These are phyloP conservation scores for Tenualosa thibaudeaui DNA, from an alignment of 2,797 vertebrate genomes.

Conservation along the genomic window DNA sequence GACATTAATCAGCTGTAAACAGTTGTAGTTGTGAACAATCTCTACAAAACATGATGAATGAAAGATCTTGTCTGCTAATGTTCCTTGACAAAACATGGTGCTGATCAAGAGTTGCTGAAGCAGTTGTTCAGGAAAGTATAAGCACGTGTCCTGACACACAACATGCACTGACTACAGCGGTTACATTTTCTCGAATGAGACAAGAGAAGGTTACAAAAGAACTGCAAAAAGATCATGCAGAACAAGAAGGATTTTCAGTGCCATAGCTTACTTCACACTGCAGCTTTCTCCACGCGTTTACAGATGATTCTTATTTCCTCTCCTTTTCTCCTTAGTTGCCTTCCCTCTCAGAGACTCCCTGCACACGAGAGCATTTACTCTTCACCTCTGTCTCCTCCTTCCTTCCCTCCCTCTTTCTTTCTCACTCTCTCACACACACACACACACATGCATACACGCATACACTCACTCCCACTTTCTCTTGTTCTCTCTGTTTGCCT, in stretches of 20 bases:
- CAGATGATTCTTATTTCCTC: constrained; percentile 30
- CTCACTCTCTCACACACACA: constrained; percentile 22
- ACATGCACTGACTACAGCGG: constrained; percentile 22
- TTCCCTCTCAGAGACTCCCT: constrained; percentile 23
- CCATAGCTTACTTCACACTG: constrained; percentile 51
- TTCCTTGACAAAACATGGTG: background rate
- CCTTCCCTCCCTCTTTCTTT: constrained; percentile 26
- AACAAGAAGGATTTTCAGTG: constrained; percentile 35
- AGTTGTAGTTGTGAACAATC: background rate
- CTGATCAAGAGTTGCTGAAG: background rate
- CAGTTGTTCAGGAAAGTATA: background rate
- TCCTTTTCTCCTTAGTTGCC: constrained; percentile 21
- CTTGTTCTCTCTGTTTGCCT: constrained; percentile 31
- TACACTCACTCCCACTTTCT: constrained; percentile 31
- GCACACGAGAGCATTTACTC: constrained; percentile 23
- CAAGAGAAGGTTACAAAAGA: constrained; percentile 23
- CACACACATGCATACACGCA: too few relatives aligned
- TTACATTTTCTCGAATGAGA: constrained; percentile 22
- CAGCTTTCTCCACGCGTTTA: constrained; percentile 38
- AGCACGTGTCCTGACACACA: background rate
- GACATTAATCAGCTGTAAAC: background rate
- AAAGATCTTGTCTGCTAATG: background rate
- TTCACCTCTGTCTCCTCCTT: background rate
- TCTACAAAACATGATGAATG: background rate
- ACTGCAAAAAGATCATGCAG: constrained; percentile 32